A percentile compares a stretch with the other conserved stretches of the same genome.
These are phyloP conservation scores for Phoebastria nigripes DNA, from an alignment of 2,797 vertebrate genomes.

Conservation along the genomic window DNA sequence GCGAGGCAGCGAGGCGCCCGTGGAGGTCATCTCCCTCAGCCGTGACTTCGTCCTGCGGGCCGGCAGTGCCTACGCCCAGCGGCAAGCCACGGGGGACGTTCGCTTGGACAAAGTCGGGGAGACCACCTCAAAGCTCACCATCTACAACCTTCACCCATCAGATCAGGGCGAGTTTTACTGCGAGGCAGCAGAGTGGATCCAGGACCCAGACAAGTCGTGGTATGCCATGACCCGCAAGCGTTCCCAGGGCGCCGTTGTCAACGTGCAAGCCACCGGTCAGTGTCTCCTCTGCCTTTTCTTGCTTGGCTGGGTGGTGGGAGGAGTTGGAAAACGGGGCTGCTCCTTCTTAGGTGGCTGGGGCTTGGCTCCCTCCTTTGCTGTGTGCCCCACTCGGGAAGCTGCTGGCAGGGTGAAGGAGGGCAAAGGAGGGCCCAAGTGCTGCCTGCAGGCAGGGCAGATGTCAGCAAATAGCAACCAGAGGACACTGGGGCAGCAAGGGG, in stretches of 20 bases:
- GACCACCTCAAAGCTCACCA: conserved; percentile 86
- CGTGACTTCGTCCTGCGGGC: conserved; percentile 89
- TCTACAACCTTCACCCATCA: conserved; percentile 90
- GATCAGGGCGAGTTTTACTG: conserved; percentile 96
- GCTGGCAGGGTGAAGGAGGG: not conserved
- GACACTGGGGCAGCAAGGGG: not conserved
- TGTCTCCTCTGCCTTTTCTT: not conserved
- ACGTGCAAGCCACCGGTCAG: conserved; percentile 91
- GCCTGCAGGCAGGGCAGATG: not conserved
- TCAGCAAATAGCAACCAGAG: not conserved
- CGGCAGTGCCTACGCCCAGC: conserved; percentile 84
- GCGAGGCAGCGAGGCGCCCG: conserved; percentile 74
- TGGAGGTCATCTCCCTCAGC: conserved; percentile 88
- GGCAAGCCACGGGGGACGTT: conserved; percentile 88
- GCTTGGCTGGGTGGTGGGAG: not conserved
- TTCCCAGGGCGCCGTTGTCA: conserved; percentile 86
- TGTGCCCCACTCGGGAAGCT: accelerated
- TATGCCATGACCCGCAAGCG: conserved; percentile 93
- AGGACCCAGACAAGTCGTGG: conserved; percentile 91
- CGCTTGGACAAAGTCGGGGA: conserved; percentile 90
- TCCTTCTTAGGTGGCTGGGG: not conserved
- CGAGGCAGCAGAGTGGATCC: conserved; percentile 94
- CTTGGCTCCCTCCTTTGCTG: not conserved
- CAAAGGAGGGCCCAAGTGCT: not conserved
- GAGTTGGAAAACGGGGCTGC: not conserved